A percentile compares a stretch with the other conserved stretches of the same genome.
Conservation (phyloP, 1,140 invertebrate species). For the Pseudomyrmex dendroicus region DNA sequence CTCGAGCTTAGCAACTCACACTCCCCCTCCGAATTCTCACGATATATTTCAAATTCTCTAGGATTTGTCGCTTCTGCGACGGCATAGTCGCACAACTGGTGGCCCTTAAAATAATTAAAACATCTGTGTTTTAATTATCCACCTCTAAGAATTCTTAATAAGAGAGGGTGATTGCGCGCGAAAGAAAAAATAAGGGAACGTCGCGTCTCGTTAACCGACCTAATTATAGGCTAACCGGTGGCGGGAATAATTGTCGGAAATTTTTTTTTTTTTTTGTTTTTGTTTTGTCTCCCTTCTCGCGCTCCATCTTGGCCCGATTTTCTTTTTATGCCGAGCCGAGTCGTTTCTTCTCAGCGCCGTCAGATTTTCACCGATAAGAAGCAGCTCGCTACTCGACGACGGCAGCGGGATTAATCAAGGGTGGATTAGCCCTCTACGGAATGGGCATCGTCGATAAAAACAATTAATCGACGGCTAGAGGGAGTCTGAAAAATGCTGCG, state of each 20-base stretch:
- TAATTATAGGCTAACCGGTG: slow-evolving; percentile 61
- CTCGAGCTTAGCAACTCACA: slow-evolving; percentile 16
- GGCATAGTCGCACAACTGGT: background rate
- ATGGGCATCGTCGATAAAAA: slow-evolving; percentile 67
- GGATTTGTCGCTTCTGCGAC: too few species aligned
- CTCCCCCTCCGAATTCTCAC: slow-evolving; percentile 22
- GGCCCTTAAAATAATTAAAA: slow-evolving; percentile 56
- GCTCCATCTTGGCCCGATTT: slow-evolving; percentile 47
- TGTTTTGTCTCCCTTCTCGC: background rate
- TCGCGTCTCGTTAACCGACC: slow-evolving; percentile 58
- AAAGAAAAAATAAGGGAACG: slow-evolving; percentile 31
- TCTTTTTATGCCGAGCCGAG: slow-evolving; percentile 42
- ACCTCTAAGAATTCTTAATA: slow-evolving; percentile 70
- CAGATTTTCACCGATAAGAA: slow-evolving; percentile 68
- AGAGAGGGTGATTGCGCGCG: slow-evolving; percentile 14
- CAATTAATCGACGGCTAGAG: slow-evolving; percentile 69
- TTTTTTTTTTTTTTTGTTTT: slow-evolving; percentile 32
- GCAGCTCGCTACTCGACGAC: slow-evolving; percentile 48
- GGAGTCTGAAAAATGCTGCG: slow-evolving; percentile 63
- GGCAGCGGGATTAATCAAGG: slow-evolving; percentile 66
- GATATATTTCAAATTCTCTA: slow-evolving; percentile 23
- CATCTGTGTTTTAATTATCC: slow-evolving; percentile 76
- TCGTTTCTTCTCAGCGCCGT: slow-evolving; percentile 41
- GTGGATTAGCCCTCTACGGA: slow-evolving; percentile 62
- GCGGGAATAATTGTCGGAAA: slow-evolving; percentile 60